Evolutionary conservation across 2,113 vertebrate genomes (phyloP).

Genomic region (Crypturellus undulatus): DNA sequence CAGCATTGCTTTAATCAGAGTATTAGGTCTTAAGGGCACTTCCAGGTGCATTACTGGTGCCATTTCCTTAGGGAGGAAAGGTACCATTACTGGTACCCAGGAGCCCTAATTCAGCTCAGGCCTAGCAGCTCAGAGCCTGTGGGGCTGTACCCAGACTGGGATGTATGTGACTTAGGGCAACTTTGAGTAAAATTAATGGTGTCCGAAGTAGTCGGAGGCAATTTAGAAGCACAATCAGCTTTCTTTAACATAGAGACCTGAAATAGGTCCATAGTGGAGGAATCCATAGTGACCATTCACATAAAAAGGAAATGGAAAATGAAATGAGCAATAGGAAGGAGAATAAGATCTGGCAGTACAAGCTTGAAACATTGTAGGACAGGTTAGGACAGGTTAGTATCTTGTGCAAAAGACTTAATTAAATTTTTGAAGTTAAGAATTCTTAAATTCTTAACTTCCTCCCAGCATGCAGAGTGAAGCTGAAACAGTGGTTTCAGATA

Average conservation of each 20-base stretch:
- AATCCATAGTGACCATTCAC: background rate
- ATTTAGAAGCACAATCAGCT: background rate
- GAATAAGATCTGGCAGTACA: background rate
- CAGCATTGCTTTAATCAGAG: too few relatives aligned
- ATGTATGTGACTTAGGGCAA: background rate
- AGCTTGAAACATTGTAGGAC: background rate
- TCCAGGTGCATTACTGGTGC: too few relatives aligned
- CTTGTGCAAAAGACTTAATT: background rate
- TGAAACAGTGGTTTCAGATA: background rate
- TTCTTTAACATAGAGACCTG: background rate
- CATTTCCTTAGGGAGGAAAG: too few relatives aligned
- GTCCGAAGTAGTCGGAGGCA: background rate
- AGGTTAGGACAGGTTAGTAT: background rate
- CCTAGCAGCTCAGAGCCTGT: too few relatives aligned
- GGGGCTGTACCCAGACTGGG: background rate
- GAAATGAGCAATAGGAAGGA: background rate
- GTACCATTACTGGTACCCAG: too few relatives aligned
- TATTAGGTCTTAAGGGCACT: too few relatives aligned
- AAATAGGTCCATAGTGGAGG: background rate
- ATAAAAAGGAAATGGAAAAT: background rate
- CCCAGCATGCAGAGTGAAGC: background rate
- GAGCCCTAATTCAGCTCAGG: too few relatives aligned
- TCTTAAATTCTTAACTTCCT: background rate
- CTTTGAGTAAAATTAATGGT: background rate
- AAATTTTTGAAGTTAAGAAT: background rate